Evolutionary conservation across 2,888 invertebrate species (phyloP), one percentile per base, ranked within the genome.

Genomic region (Habrosyne pyritoides): DNA sequence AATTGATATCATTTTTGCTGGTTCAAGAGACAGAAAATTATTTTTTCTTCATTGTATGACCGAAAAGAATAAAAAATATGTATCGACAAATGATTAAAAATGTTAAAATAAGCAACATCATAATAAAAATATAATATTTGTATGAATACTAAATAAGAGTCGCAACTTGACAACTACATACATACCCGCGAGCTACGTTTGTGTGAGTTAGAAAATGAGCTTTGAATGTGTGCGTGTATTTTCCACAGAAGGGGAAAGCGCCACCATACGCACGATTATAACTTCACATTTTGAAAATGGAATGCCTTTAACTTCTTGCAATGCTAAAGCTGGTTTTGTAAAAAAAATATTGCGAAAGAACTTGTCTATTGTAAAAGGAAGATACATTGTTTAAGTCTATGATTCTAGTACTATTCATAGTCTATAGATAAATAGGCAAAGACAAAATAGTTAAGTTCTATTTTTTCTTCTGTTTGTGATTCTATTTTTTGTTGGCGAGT

Each of bases 181-280:
- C 54, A 21, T 57, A 49, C 33, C 53, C 50, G 47, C 26, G 47
- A 53, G 50, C 26, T 59, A 63, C 64, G 66, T 63, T 63, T 18
- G 73, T 69, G 67, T 71, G 67, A 54, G 66, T 60, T 8, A 18
- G 54, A 57, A 60, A 53, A 65, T 53, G 24, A 53, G 46, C 52
- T 48, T 21, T 67, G 55, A 66, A 54, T 54, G n/a, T 71, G 87
- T 86, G 85, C 83, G 86, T 59, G 84, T 78, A 59, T 56, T 77
- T 82, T 81, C 61, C 79, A 75, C 79, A 72, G 82, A 83, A 85
- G 86, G 85, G 86, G 87, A 86, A 86, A 87, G 77, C 84, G 73
- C 42, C 70, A 73, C 74, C 75, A 75, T 74, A 79, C 81, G 80
- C 78, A 77, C 78, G 75, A 76, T 71, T 61, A 63, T 59, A 74